Evolutionary conservation across 2,888 invertebrate genomes (phyloP).

Genomic region (Volucella inflata): DNA sequence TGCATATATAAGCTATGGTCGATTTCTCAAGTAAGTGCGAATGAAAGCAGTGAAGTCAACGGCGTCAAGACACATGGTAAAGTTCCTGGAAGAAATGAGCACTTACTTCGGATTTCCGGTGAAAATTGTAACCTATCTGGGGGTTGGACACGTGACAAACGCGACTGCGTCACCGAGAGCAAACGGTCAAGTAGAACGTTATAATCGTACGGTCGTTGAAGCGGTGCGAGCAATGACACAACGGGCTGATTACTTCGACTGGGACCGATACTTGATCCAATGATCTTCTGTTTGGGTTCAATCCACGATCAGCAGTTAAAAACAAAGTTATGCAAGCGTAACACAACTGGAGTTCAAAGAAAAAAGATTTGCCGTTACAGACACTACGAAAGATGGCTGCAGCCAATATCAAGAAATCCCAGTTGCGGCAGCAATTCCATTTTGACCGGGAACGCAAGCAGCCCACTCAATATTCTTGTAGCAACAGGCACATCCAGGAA

Average conservation of each 20-base stretch:
- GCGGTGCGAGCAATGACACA: neutral
- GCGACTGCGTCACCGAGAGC: conserved; percentile 1
- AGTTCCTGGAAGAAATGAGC: neutral
- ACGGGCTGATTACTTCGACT: neutral
- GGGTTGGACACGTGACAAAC: neutral
- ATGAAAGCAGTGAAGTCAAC: neutral
- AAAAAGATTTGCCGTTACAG: too few species aligned
- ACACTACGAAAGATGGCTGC: conserved; percentile 5
- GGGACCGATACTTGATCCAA: conserved; percentile 1
- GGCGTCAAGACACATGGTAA: neutral
- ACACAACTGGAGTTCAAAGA: too few species aligned
- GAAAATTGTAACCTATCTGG: neutral
- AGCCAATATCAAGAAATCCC: conserved; percentile 1
- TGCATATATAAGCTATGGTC: neutral
- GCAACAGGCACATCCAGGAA: conserved; percentile 1
- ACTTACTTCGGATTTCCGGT: neutral
- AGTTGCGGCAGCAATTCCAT: neutral
- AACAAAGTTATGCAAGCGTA: too few species aligned
- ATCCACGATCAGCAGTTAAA: neutral
- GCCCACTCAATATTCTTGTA: neutral
- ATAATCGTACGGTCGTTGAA: too few species aligned
- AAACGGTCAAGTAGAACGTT: conserved; percentile 4
- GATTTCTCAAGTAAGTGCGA: neutral
- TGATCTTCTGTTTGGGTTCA: neutral
- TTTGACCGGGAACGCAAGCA: conserved; percentile 6